Conservation (phyloP, 2,888 invertebrate species). For the Eubasilissa splendida region DNA sequence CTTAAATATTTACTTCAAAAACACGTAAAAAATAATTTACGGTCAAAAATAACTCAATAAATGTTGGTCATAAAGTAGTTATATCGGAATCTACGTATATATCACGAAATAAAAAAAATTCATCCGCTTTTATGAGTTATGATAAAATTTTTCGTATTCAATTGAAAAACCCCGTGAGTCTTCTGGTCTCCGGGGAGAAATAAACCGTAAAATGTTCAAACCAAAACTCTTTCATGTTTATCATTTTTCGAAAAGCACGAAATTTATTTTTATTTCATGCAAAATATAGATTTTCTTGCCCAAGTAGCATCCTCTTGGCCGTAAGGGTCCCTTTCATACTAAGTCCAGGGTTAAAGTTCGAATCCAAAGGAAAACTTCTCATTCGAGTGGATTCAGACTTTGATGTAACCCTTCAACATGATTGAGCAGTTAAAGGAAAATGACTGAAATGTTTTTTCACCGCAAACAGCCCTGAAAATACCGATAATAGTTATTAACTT, state of each 20-base stretch:
- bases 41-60: no score
- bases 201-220: not conserved
- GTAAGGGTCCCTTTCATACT: slow-evolving; percentile 5
- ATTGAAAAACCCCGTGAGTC: not conserved
- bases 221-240: slow-evolving; percentile 13
- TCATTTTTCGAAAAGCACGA: not conserved
- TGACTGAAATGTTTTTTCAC: not conserved
- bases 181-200: not conserved
- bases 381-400: not conserved
- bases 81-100: no score
- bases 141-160: not conserved
- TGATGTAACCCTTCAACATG: slow-evolving; percentile 1
- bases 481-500: no score
- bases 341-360: slow-evolving; percentile 17
- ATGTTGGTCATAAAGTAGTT: no score
- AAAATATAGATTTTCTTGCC: not conserved
- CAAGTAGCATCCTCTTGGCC: slow-evolving; percentile 2
- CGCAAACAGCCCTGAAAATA: not conserved
- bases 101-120: no score
- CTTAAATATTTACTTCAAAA: no score
- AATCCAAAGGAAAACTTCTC: slow-evolving; percentile 3
- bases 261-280: slow-evolving; percentile 3
- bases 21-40: no score
- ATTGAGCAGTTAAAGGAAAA: slow-evolving; percentile 19
- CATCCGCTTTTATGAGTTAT: not conserved